phyloP scores from a whole-genome alignment of 1,140 invertebrate species.

The fruit fly (Drosophila melanogaster) region Release_6_plus_ISO1_MT NT_033779.5:18572001-18572500 shows the following conservation, averaged over 20 bases:
- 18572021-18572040: constrained; percentile 57
- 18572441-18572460: no score
- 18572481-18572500: no score
- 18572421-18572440: no score
- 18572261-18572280: constrained; percentile 28
- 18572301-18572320: constrained; percentile 9
- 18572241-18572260: constrained; percentile 4
- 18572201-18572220: constrained; percentile 27
- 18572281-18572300: constrained; percentile 43
- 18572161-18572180: constrained; percentile 10
- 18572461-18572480: no score
- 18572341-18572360: constrained; percentile 4
- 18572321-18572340: constrained; percentile 34
- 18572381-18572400: neutral
- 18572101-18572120: constrained; percentile 67
- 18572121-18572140: constrained; percentile 50
- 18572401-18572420: neutral
- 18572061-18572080: constrained; percentile 33
- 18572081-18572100: constrained; percentile 53
- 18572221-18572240: neutral
- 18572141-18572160: constrained; percentile 49
- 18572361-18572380: constrained; percentile 16
- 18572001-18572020: constrained; percentile 2
- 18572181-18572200: constrained; percentile 49
- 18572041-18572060: constrained; percentile 12